A percentile compares a stretch with the other conserved stretches of the same genome.
These are phyloP conservation scores for Eupithecia centaureata DNA, from an alignment of 2,888 invertebrate genomes.

Conservation along the genomic window DNA sequence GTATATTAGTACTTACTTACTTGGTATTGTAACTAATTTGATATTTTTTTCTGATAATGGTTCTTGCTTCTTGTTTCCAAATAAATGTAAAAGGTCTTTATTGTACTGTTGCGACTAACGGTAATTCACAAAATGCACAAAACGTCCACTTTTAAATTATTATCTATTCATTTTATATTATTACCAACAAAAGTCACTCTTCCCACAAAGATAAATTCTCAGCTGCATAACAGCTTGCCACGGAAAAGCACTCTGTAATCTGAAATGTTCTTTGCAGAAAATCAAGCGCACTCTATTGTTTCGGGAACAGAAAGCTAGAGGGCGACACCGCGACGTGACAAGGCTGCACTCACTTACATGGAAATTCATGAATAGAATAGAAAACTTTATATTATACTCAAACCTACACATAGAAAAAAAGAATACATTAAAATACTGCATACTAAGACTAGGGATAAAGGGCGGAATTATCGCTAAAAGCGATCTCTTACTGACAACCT, in stretches of 20 bases:
- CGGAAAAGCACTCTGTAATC: conserved; percentile 50
- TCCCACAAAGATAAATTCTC: conserved; percentile 17
- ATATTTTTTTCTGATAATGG: neutral
- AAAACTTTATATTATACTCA: too few species aligned
- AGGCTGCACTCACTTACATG: conserved; percentile 15
- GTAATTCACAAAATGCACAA: neutral
- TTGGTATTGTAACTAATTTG: too few species aligned
- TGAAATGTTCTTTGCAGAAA: conserved; percentile 42
- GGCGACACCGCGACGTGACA: conserved; percentile 28
- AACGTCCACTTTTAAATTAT: neutral
- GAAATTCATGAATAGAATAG: neutral
- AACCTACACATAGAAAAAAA: too few species aligned
- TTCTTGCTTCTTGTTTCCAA: neutral
- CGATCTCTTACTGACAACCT: too few species aligned
- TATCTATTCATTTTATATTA: conserved; percentile 24
- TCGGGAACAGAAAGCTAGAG: conserved; percentile 41
- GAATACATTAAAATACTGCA: too few species aligned
- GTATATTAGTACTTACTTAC: too few species aligned
- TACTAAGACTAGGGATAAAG: too few species aligned
- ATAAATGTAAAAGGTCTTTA: neutral
- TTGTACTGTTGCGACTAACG: neutral
- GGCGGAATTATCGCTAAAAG: too few species aligned
- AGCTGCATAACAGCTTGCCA: conserved; percentile 41
- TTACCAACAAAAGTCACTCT: conserved; percentile 28
- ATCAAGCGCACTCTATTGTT: conserved; percentile 50